Base-by-base conservation (phyloP, 2,113 vertebrate genomes). In the Archocentrus centrarchus region DNA sequence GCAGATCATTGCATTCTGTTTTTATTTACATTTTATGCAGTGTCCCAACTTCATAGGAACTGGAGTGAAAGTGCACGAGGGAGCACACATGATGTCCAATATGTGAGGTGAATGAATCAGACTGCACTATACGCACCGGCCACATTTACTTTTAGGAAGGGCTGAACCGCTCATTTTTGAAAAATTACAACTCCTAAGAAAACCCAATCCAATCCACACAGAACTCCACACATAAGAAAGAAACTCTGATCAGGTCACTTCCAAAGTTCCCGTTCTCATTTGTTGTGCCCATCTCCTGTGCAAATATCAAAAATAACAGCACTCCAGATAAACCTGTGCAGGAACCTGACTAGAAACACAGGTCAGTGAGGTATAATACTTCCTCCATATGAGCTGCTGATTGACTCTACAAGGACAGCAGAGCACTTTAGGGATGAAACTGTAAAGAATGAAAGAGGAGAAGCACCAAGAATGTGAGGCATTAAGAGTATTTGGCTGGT, bases 391-490 rank as follows among this genome's bases (percentile, higher is more conserved):
- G 27, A 20, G 57, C 73, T 70, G 4, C 63, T 57, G 11, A 0
- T 8, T 24, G 59, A 17, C 39, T 59, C 14, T 13, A 7, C 20
- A 20, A 41, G 5, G 60, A 66, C 27, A 27, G 27, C 27, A 27
- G 27, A 27, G 27, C 27, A 27, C 27, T 27, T 27, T 27, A 41
- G 53, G 58, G 80, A 41, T 41, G 63, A 39, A 50, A 81, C 58
- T 37, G 64, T 57, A 18, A 60, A 70, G 78, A 80, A 89, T 93
- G 90, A 90, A 94, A 92, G 85, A 90, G 44, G 85, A 91, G 90
- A 88, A 79, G 89, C 73, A 81, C 18, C 75, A 91, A 68, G 75
- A 66, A 93, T 89, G 89, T 83, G 84, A 93, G 90, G 90, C 78
- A 92, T 89, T 41, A 30, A 14, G 91, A 86, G 61, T 11, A 91